Evolutionary conservation across 1,140 invertebrate species (phyloP).

Genomic region (Polypedilum pembai): DNA sequence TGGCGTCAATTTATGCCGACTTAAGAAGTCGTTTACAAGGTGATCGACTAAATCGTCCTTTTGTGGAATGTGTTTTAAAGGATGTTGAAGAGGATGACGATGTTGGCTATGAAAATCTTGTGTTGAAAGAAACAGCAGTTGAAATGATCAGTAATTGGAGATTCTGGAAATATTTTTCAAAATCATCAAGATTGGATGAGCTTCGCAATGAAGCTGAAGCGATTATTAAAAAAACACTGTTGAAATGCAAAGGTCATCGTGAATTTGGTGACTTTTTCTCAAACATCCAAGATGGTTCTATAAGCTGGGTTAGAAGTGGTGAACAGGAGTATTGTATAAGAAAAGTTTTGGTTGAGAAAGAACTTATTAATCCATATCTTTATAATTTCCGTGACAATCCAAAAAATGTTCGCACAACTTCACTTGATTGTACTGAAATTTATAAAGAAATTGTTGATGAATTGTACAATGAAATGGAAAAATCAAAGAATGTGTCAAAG

Average conservation of each 20-base stretch:
- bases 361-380: background rate
- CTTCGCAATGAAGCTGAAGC: background rate
- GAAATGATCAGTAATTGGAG: conserved; percentile 20
- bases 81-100: conserved; percentile 8
- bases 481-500: background rate
- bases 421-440: background rate
- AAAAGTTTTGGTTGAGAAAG: background rate
- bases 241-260: conserved; percentile 7
- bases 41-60: background rate
- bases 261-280: background rate
- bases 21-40: background rate
- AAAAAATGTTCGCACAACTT: background rate
- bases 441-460: background rate
- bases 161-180: conserved; percentile 22
- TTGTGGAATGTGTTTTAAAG: background rate
- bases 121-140: background rate
- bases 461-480: background rate
- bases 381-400: background rate
- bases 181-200: background rate
- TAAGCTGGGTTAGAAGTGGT: background rate
- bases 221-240: background rate
- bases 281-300: background rate
- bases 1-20: background rate
- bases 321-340: conserved; percentile 7
- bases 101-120: background rate